phyloP scores from a whole-genome alignment of 1,140 invertebrate species.

The Radopholus similis region DNA sequence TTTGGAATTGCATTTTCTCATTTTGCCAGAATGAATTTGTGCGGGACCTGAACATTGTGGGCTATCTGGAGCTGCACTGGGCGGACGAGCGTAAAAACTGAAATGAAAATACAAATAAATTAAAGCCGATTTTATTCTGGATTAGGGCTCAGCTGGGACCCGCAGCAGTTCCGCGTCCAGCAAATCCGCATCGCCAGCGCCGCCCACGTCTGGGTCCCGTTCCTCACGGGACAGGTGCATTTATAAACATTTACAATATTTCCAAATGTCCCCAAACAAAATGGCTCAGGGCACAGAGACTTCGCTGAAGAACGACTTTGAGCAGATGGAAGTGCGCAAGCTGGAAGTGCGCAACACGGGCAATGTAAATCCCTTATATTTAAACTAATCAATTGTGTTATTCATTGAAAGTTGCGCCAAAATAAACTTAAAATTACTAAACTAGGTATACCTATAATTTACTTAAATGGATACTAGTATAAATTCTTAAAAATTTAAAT shows the following conservation, averaged over 20 bases:
- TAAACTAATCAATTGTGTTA: no score
- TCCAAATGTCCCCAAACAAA: not conserved
- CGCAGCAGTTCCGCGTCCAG: slow-evolving; percentile 52
- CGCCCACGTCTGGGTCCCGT: slow-evolving; percentile 52
- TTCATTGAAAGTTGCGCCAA: no score
- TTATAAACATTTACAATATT: not conserved
- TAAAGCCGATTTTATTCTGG: no score
- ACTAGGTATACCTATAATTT: no score
- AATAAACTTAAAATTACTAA: no score
- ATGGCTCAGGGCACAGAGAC: slow-evolving; percentile 25
- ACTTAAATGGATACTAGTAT: no score
- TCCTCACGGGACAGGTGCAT: slow-evolving; percentile 41
- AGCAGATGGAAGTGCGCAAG: slow-evolving; percentile 52
- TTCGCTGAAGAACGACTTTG: slow-evolving; percentile 49
- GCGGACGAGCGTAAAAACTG: no score
- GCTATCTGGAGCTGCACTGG: slow-evolving; percentile 55
- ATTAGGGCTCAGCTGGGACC: slow-evolving; percentile 49
- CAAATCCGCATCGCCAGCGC: slow-evolving; percentile 49
- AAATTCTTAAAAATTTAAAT: no score
- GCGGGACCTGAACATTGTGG: slow-evolving; percentile 54
- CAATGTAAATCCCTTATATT: no score
- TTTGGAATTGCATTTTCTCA: not conserved
- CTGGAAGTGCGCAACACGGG: slow-evolving; percentile 46
- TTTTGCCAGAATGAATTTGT: slow-evolving; percentile 57
- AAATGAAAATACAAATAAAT: no score